phyloP scores from a whole-genome alignment of 1,140 invertebrate genomes.

The Drosophila insularis region DNA sequence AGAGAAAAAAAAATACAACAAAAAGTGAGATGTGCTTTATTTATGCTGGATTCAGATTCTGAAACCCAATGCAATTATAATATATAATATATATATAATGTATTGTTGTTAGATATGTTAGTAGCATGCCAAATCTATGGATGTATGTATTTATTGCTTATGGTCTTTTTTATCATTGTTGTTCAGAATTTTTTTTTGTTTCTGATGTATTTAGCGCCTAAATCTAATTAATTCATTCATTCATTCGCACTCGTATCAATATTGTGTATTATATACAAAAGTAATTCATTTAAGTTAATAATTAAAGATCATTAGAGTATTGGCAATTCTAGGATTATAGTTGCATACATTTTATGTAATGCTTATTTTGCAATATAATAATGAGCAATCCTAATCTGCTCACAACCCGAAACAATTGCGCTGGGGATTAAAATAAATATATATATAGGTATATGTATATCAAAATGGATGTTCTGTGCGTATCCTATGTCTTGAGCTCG shows the following conservation, averaged over 20 bases:
- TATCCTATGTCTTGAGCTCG: slow-evolving; percentile 6
- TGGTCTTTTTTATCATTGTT: neutral
- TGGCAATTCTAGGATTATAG: slow-evolving; percentile 29
- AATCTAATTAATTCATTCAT: neutral
- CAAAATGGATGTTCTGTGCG: slow-evolving; percentile 25
- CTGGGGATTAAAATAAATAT: slow-evolving; percentile 23
- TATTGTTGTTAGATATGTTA: neutral
- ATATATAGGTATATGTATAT: slow-evolving; percentile 26
- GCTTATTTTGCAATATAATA: slow-evolving; percentile 30
- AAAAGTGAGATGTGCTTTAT: neutral
- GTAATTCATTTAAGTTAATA: slow-evolving; percentile 15
- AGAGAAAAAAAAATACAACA: neutral
- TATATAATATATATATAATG: neutral
- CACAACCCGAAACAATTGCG: slow-evolving; percentile 32
- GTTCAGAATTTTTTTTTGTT: neutral
- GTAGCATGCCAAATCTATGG: neutral
- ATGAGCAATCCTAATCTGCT: slow-evolving; percentile 41
- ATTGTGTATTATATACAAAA: slow-evolving; percentile 44
- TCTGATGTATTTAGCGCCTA: neutral
- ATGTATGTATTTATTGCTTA: slow-evolving; percentile 1
- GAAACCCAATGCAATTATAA: neutral
- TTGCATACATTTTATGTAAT: slow-evolving; percentile 42
- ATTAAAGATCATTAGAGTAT: slow-evolving; percentile 38
- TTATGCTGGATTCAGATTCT: neutral
- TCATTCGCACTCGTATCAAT: neutral